Percentiles rank a stretch among this genome's conserved stretches.
phyloP scores from a whole-genome alignment of 2,797 vertebrate species.

The Squalus acanthias region DNA sequence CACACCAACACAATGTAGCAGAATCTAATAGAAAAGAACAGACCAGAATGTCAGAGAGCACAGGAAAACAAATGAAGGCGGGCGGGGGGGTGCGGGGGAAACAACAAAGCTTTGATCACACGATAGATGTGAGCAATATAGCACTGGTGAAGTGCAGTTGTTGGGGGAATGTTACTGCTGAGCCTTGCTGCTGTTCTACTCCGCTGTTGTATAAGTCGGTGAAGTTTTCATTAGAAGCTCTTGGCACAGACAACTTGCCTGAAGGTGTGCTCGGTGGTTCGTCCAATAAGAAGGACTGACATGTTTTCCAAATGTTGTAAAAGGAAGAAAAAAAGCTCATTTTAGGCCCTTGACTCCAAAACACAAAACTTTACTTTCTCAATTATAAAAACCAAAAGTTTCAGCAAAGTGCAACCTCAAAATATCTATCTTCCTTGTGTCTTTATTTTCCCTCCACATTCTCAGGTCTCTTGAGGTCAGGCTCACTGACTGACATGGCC shows the following conservation, averaged over 20 bases:
- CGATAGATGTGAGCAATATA: not conserved
- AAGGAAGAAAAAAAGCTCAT: not conserved
- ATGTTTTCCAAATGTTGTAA: not conserved
- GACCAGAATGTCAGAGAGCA: no score
- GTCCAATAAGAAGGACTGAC: not conserved
- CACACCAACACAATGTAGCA: not conserved
- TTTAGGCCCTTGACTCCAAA: not conserved
- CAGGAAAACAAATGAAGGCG: not conserved
- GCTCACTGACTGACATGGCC: not conserved
- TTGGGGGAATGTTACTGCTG: not conserved
- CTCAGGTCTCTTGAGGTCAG: not conserved
- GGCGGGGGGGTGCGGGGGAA: no score
- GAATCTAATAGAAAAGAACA: constrained; percentile 16
- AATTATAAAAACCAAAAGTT: not conserved
- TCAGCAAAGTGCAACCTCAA: not conserved
- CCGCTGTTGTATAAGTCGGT: not conserved
- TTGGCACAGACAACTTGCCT: not conserved
- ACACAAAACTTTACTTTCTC: not conserved
- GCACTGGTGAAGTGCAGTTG: not conserved
- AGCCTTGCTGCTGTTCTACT: not conserved
- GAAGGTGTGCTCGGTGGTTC: not conserved
- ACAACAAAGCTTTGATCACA: not conserved
- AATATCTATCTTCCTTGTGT: not conserved
- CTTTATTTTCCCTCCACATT: not conserved
- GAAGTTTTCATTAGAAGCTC: not conserved